These are phyloP conservation scores for Phocoena sinus DNA, from an alignment of 2,113 vertebrate genomes.

Conservation along the genomic window DNA sequence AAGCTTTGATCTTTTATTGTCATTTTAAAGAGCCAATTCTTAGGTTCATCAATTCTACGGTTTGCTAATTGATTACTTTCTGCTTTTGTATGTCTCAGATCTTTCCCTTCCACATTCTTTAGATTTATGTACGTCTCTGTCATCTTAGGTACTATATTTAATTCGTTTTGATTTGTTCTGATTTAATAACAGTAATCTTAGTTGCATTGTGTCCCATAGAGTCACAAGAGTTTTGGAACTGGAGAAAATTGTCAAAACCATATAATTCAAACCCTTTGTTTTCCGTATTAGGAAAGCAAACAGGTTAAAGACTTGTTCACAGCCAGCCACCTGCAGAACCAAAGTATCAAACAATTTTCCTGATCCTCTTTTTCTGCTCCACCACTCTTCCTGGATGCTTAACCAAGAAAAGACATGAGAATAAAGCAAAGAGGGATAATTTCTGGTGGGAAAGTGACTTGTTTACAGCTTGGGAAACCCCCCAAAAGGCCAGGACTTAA, in stretches of 20 bases:
- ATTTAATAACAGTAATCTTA: background rate
- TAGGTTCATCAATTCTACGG: background rate
- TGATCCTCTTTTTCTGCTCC: background rate
- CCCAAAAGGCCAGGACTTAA: too few relatives aligned
- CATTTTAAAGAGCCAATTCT: background rate
- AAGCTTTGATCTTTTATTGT: background rate
- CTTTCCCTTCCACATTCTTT: background rate
- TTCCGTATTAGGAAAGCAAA: background rate
- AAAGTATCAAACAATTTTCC: background rate
- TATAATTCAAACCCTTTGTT: background rate
- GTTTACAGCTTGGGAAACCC: background rate
- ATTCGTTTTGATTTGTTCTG: background rate
- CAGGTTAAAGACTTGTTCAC: background rate
- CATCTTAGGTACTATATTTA: background rate
- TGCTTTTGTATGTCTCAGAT: background rate
- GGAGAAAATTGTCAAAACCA: background rate
- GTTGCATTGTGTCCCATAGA: background rate
- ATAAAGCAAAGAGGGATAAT: background rate
- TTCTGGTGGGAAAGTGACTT: background rate
- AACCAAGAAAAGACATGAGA: background rate
- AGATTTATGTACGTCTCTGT: background rate
- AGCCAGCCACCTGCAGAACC: background rate
- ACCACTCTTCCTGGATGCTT: background rate
- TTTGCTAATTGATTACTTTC: background rate
- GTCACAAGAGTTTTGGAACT: background rate